Conservation (phyloP, 2,797 vertebrate genomes). For the Phalanger gymnotis region DNA sequence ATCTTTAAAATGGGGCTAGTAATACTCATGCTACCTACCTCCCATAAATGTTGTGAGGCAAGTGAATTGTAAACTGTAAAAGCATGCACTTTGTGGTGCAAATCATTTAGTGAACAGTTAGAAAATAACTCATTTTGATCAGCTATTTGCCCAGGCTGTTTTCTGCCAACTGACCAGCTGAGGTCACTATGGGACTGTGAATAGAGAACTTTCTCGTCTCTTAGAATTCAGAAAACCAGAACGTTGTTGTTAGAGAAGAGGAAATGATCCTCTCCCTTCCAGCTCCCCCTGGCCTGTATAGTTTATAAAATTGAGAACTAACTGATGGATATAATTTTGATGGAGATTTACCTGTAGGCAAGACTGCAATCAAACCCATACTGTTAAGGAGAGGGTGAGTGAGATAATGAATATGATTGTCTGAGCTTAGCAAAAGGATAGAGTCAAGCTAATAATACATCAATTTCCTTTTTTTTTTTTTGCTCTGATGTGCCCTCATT, state of each 20-base stretch:
- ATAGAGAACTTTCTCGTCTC: not conserved
- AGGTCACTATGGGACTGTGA: slow-evolving; percentile 85
- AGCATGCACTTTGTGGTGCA: not conserved
- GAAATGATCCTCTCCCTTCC: slow-evolving; percentile 55
- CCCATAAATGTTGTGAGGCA: not conserved
- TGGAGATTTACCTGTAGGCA: slow-evolving; percentile 86
- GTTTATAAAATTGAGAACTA: slow-evolving; percentile 83
- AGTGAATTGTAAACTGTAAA: not conserved
- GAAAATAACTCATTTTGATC: not conserved
- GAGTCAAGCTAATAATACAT: slow-evolving; percentile 70
- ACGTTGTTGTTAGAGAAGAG: slow-evolving; percentile 51
- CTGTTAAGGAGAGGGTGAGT: slow-evolving; percentile 78
- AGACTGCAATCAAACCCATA: slow-evolving; percentile 83
- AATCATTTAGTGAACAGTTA: not conserved
- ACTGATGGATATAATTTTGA: slow-evolving; percentile 84
- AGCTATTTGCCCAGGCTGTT: not conserved
- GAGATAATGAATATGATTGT: slow-evolving; percentile 84
- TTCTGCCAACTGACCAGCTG: slow-evolving; percentile 79
- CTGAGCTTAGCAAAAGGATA: slow-evolving; percentile 73
- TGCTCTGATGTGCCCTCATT: slow-evolving; percentile 60
- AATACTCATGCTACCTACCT: not conserved
- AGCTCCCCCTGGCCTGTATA: slow-evolving; percentile 53
- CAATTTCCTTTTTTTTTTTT: slow-evolving; percentile 71
- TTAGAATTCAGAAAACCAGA: slow-evolving; percentile 49
- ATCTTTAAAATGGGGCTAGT: not conserved